Base-by-base conservation (phyloP, 37 sponge, comb jelly and placozoan species). In the Haliclona indistincta region DNA sequence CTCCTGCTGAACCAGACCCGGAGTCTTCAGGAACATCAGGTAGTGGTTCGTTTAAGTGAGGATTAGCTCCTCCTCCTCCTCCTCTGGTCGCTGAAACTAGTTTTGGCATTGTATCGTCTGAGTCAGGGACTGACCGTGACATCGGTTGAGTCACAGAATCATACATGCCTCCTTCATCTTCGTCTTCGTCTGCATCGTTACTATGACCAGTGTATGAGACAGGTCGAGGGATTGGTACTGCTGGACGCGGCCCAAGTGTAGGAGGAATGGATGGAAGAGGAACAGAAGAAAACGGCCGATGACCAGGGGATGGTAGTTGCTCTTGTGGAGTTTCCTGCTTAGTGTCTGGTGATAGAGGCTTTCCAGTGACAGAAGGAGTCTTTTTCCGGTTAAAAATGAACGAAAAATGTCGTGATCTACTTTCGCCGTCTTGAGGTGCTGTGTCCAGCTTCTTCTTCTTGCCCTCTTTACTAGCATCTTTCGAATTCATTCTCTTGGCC, bases 11-110 rank as follows among this genome's bases (percentile, higher is more conserved):
- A 1, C 76, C 77, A 29, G 43, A 22, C 1, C 76, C 77, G 20
- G 82, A 70, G 44, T 81, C 77, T 42, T 86, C 76, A 4, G 88
- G 85, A 2, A 75, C n/a, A 10, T 71, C 81, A 28, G 80, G 85
- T 23, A 86, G 51, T 30, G 86, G 86, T 20, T 62, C 37, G 38
- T 85, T 32, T 41, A 38, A 63, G 0, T 54, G 43, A 10, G 56
- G 40, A 2, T 47, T 60, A 56, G 64, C 40, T 20, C 36, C 0
- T 25, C 35, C 53, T 23, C 23, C 55, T 40, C 70, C 69, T 22
- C 63, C 70, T 43, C 56, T 56, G 10, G 73, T 41, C 2, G 30
- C 3, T 32, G 26, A 2, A 44, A 34, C 60, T 19, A 54, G 43
- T 10, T 23, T 15, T 23, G 81, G 81, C 3, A 26, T 32, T 17